Evolutionary conservation across 2,888 invertebrate species (phyloP), one percentile per base, ranked within the genome.

Genomic region (Electrophaes corylata): DNA sequence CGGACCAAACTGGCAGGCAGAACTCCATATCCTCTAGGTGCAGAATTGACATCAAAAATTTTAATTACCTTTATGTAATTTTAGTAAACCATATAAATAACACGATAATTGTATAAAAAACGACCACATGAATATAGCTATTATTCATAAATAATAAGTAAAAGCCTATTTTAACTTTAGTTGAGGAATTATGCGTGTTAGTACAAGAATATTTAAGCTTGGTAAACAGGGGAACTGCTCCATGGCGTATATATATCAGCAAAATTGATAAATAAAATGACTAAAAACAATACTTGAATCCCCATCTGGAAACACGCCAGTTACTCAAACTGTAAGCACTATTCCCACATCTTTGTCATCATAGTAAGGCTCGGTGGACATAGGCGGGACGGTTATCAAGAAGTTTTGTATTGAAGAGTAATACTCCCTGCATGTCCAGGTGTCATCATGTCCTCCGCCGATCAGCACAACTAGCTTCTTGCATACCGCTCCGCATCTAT

Each of bases 401-500:
- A 94, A 94, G 60, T 92, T 86, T 70, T 92, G 92, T 58, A 94
- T 77, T 1, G 90, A 86, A 19, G 92, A 82, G 73, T 94, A 95
- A 72, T 97, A 98, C 63, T 96, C 96, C 61, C 95, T 94, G 71
- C 96, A 95, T 59, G 95, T 95, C 98, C 98, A 98, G 0, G 98
- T 98, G 83, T 98, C 98, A 76, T 98, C 98, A 84, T 99, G 98
- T 0, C 97, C 96, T 1, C 98, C 98, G 16, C 94, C 94, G 1
- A 95, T 94, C 82, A 98, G 93, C 74, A 95, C 94, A 18, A 95
- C 87, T 41, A 98, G 85, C 66, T 95, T 94, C 86, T 98, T 98
- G 70, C 94, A 92, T 18, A 93, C 84, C 62, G 97, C 96, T 29
- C 94, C 94, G 78, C 97, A 97, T 43, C 93, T 89, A 69, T 94